Evolutionary conservation across 2,113 vertebrate species (phyloP), one percentile per base, ranked within the genome.

Genomic region (Meleagris gallopavo): DNA sequence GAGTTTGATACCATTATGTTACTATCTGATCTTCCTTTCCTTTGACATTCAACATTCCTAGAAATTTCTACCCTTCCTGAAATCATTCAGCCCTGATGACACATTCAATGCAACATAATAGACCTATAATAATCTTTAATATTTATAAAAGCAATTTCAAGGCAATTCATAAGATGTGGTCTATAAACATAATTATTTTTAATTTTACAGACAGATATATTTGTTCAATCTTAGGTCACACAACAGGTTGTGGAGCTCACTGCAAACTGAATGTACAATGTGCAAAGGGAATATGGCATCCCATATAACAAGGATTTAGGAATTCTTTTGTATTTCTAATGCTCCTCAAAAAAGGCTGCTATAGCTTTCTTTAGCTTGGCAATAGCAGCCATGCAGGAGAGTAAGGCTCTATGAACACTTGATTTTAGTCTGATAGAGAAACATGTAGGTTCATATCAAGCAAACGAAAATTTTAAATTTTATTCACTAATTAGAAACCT

Each of bases 391-490:
- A 41, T 24, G 62, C 2, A 46, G 11, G 50, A 71, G 32, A 87
- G 50, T 6, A 78, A 74, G 18, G 21, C 17, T 86, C 41, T 64
- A 38, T 45, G 46, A 78, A 78, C 13, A 79, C 2, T 6, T 32
- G 18, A 41, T 60, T 74, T 84, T 67, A 78, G 21, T 84, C 4
- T 16, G 27, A 58, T 2, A 70, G 6, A 17, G 34, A 46, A 81
- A 70, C 48, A 70, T 10, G 6, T 14, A 34, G 4, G 50, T 67
- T 30, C 16, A 3, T 77, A 30, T 20, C 11, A 54, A 62, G 29
- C 1, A 81, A 72, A 76, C 8, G 0, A 50, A 79, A 36, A 25
- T 2, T 1, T 0, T 2, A 30, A 62, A 24, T 3, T 27, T 83
- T 70, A 40, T 17, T 78, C 24, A 60, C 9, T 45, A 87, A 75